Evolutionary conservation across 92 coral and sea anemone species (phyloP).

Genomic region (Galaxea fascicularis): DNA sequence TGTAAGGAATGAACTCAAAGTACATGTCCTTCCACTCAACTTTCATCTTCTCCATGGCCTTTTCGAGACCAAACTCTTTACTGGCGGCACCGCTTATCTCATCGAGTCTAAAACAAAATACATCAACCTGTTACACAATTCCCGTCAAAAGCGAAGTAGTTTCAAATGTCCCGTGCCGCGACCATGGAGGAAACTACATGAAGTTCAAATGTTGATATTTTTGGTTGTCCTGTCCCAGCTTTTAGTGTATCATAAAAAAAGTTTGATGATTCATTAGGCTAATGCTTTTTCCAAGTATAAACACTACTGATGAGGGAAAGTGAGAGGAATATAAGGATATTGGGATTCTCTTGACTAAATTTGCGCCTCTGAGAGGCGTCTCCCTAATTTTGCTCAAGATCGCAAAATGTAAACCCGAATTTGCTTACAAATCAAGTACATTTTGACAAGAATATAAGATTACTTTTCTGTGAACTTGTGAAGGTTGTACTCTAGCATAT

Average conservation of each 20-base stretch:
- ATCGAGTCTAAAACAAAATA: conserved; percentile 68
- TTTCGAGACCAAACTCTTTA: conserved; percentile 97
- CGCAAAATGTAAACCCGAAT: too few relatives aligned
- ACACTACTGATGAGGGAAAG: too few relatives aligned
- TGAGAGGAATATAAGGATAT: too few relatives aligned
- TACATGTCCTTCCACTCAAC: conserved; percentile 97
- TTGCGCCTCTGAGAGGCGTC: too few relatives aligned
- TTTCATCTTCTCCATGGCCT: conserved; percentile 98
- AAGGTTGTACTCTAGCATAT: conserved; percentile 96
- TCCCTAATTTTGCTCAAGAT: too few relatives aligned
- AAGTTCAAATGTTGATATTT: too few relatives aligned
- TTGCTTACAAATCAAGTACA: not conserved
- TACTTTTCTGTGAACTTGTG: conserved; percentile 88
- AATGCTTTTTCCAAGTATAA: too few relatives aligned
- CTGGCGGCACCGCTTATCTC: conserved; percentile 97
- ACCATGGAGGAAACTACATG: not conserved
- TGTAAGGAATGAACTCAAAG: conserved; percentile 93
- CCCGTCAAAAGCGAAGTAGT: not conserved
- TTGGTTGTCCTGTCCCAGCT: too few relatives aligned
- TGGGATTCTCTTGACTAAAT: too few relatives aligned
- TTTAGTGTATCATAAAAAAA: too few relatives aligned
- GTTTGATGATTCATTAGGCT: too few relatives aligned
- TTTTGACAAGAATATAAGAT: not conserved
- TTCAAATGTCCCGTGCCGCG: not conserved
- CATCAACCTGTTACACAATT: not conserved